Base-by-base conservation (phyloP, 2,888 invertebrate species). In the Heliconius sara region DNA sequence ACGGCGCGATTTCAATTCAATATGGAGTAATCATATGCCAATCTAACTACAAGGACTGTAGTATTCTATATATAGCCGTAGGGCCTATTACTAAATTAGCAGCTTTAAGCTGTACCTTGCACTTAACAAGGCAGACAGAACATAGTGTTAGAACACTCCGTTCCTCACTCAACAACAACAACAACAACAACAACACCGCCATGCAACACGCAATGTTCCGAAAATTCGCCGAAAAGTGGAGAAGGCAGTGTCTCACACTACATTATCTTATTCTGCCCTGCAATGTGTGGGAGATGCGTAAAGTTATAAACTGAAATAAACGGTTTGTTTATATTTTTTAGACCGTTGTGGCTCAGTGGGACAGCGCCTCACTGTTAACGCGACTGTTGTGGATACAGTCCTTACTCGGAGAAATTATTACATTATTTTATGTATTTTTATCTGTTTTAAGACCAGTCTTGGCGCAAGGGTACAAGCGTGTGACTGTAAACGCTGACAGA, bases 41-140 rank as follows among this genome's bases (percentile, higher is more conserved):
- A 63, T 63, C 27, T 63, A 63, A 63, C 63, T 63, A 63, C 63
- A 63, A 25, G 63, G 63, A 63, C 16, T 25, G 60, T 60, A 60
- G 60, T 25, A 25, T 60, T 4, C 63, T 63, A 25, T 6, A 63
- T 12, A 2, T 25, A 63, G 25, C n/a, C 27, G 25, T 13, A 63
- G n/a, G 13, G 13, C 13, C 63, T 27, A 63, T 25, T n/a, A n/a
- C n/a, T 60, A 60, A 60, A n/a, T 60, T n/a, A n/a, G 9, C 10
- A 60, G 9, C 10, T 60, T 10, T n/a, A 57, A 0, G 10, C 60
- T 60, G n/a, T n/a, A 60, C n/a, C n/a, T n/a, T 39, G 34, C 9
- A 60, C n/a, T 10, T 60, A n/a, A 6, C 19, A 19, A n/a, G 10
- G 22, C n/a, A 57, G 22, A 57, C 1, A 19, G 57, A n/a, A 10